A percentile compares a stretch with the other conserved stretches of the same genome.
Evolutionary conservation across 2,888 invertebrate genomes (phyloP).

Genomic region (Phaedon cochleariae): DNA sequence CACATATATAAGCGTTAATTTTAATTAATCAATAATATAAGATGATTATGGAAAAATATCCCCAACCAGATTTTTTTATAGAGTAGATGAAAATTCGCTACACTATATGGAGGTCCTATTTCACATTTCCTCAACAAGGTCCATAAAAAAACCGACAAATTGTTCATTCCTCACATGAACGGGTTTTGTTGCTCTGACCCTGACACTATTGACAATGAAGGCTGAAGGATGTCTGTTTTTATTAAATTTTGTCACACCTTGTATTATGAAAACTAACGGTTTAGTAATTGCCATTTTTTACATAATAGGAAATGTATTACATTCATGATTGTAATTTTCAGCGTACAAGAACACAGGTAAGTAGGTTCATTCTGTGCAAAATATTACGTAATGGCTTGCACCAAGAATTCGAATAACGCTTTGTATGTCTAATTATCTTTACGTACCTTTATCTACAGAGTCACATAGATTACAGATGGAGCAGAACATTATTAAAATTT

Average conservation of each 20-base stretch:
- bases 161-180: background rate
- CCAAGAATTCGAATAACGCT: conserved; percentile 31
- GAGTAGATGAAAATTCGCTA: background rate
- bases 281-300: conserved; percentile 29
- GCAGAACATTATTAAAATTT: too few species aligned
- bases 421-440: conserved; percentile 19
- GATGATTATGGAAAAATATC: too few species aligned
- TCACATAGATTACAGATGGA: too few species aligned
- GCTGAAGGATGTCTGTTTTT: conserved; percentile 22
- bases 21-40: too few species aligned
- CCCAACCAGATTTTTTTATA: too few species aligned
- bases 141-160: background rate
- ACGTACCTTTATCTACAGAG: conserved; percentile 12
- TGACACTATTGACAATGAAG: conserved; percentile 32
- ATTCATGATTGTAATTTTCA: conserved; percentile 25
- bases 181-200: conserved; percentile 17
- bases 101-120: background rate
- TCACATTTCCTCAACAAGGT: background rate
- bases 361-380: conserved; percentile 17
- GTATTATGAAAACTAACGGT: conserved; percentile 31
- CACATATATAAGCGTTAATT: too few species aligned
- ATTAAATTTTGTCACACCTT: conserved; percentile 24
- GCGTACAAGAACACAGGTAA: conserved; percentile 24
- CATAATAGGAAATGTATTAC: conserved; percentile 27
- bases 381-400: conserved; percentile 28